Base-by-base conservation (phyloP, 2,888 invertebrate genomes). In the Drepanosiphum platanoidis region DNA sequence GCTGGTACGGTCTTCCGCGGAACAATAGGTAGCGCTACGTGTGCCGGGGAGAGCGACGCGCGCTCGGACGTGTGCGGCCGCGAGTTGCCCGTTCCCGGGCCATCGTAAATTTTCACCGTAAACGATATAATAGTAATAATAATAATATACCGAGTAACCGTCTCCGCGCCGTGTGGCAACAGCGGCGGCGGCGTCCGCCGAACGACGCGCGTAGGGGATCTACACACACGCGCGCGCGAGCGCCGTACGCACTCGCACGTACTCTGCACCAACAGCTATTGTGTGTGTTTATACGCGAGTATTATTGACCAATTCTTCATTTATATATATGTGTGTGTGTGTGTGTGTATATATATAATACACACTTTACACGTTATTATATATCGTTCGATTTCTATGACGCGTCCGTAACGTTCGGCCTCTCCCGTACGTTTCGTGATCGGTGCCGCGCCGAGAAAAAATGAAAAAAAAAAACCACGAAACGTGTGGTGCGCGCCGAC, bases 21-120 rank as follows among this genome's bases (percentile, higher is more conserved):
- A 9, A 22, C 75, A 61, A 61, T 77, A 77, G 75, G 75, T 77
- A 61, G 75, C 75, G 75, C 75, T 77, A 36, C n/a, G 36, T 34
- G 75, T 36, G 5, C 36, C 27, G 32, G 36, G 22, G 36, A 75
- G 58, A 77, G n/a, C 8, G n/a, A 22, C 58, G 30, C 64, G 13
- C 64, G 27, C 27, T 64, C 13, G 27, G 27, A 27, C 64, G 27
- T 46, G 11, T 18, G 46, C 18, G 18, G 18, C 46, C 46, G 46
- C 46, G 46, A 46, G 46, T 64, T 64, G 64, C 27, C 64, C 64
- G 27, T 13, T 30, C 64, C 27, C 11, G 27, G 3, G 52, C 52
- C 11, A 30, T 64, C 9, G 11, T 30, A 64, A 64, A 27, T 64
- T 64, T 64, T 18, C 52, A 18, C n/a, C 52, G 22, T 52, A 52